phyloP scores from a whole-genome alignment of 2,113 vertebrate species.

The Cyanocitta stelleri region DNA sequence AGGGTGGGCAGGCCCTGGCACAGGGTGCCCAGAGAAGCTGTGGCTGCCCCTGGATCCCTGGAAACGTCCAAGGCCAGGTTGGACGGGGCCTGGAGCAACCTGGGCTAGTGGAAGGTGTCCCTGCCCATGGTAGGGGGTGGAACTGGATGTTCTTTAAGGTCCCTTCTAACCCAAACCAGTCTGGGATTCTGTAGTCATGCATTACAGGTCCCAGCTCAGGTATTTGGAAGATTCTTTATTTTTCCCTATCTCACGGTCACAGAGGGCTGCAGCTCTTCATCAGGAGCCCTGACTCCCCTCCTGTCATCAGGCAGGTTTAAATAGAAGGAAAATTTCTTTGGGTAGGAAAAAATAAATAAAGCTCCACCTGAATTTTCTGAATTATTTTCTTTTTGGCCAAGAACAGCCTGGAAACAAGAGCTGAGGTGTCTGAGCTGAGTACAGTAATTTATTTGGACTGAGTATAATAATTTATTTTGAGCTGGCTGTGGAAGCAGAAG shows the following conservation, averaged over 20 bases:
- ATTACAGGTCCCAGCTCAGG: neutral
- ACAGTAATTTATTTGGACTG: neutral
- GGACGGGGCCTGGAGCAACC: fast-evolving
- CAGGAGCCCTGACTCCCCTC: neutral
- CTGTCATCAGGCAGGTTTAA: neutral
- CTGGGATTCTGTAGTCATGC: neutral
- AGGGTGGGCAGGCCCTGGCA: neutral
- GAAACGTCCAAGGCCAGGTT: neutral
- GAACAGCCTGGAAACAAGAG: neutral
- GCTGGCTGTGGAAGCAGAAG: neutral
- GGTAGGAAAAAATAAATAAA: neutral
- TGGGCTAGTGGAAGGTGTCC: fast-evolving
- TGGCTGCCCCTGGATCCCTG: neutral
- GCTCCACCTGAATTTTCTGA: neutral
- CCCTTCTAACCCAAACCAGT: neutral
- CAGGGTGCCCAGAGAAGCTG: neutral
- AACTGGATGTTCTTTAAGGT: neutral
- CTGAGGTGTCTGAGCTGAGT: neutral
- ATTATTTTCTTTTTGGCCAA: neutral
- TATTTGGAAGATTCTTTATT: neutral
- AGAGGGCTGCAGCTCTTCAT: neutral
- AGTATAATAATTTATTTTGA: neutral
- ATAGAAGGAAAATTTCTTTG: neutral
- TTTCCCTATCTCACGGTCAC: fast-evolving
- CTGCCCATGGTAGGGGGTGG: neutral